phyloP scores from a whole-genome alignment of 2,888 invertebrate genomes.

The Allygus modestus region DNA sequence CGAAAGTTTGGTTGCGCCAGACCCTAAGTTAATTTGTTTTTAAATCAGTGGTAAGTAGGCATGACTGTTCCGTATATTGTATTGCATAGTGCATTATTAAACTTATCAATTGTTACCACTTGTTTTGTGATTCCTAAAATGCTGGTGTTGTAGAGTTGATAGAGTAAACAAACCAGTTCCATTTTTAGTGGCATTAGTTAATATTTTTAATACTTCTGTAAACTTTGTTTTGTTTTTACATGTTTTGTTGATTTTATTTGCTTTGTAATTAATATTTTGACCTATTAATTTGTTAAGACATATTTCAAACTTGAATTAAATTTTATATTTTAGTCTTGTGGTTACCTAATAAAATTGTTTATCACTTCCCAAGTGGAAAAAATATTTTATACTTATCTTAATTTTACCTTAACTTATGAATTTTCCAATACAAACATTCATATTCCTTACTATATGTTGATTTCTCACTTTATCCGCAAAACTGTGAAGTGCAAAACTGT shows the following conservation, averaged over 20 bases:
- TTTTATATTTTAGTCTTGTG: too few relatives aligned
- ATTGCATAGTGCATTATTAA: constrained; percentile 35
- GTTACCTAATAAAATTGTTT: too few relatives aligned
- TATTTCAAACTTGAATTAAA: too few relatives aligned
- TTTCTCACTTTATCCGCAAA: too few relatives aligned
- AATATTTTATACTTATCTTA: too few relatives aligned
- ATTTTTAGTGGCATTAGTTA: constrained; percentile 5
- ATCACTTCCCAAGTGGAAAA: too few relatives aligned
- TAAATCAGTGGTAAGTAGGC: constrained; percentile 26
- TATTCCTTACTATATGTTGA: too few relatives aligned
- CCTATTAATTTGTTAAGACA: background rate
- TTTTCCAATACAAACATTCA: too few relatives aligned
- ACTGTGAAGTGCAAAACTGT: too few relatives aligned
- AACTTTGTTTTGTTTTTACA: constrained; percentile 4
- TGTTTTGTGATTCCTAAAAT: constrained; percentile 43
- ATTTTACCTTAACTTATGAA: too few relatives aligned
- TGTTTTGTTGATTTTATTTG: background rate
- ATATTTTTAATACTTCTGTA: background rate
- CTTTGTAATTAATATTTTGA: background rate
- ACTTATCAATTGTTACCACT: constrained; percentile 45
- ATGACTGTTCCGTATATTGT: background rate
- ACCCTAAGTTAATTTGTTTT: background rate
- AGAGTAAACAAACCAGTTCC: background rate
- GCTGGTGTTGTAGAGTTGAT: constrained; percentile 13
- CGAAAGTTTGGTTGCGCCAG: too few relatives aligned